These are phyloP conservation scores for Epinotia ramella DNA, from an alignment of 2,888 invertebrate species.

Conservation along the genomic window DNA sequence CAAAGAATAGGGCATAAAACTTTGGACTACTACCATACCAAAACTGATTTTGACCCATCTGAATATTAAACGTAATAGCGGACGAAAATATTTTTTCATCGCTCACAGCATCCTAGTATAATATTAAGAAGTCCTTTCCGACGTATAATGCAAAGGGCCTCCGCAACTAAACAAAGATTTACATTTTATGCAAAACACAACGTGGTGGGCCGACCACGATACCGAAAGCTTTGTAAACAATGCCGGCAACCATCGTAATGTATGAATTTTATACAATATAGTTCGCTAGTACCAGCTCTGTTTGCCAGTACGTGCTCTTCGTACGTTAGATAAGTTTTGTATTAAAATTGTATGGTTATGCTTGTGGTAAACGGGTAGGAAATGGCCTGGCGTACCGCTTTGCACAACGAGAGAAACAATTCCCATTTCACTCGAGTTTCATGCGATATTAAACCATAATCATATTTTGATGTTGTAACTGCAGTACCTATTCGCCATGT, in stretches of 20 bases:
- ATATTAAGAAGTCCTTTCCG: constrained; percentile 34
- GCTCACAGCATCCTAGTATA: constrained; percentile 12
- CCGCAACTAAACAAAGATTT: constrained; percentile 40
- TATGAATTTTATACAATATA: constrained; percentile 39
- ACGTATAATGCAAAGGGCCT: constrained; percentile 33
- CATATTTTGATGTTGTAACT: constrained; percentile 10
- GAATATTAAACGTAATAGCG: not conserved
- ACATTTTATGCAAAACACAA: constrained; percentile 42
- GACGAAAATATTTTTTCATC: not conserved
- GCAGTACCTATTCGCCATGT: not conserved
- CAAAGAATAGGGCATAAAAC: too few relatives aligned
- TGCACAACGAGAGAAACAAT: constrained; percentile 29
- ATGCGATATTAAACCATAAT: constrained; percentile 32
- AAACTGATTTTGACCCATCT: not conserved
- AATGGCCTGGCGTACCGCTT: constrained; percentile 12
- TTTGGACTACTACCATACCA: too few relatives aligned
- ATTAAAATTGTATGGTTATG: constrained; percentile 42
- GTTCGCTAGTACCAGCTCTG: constrained; percentile 13
- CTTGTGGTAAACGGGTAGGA: constrained; percentile 32
- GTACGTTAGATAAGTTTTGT: constrained; percentile 40
- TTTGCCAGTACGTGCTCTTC: constrained; percentile 36
- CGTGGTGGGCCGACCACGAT: constrained; percentile 26
- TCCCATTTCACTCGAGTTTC: constrained; percentile 28
- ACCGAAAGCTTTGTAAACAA: constrained; percentile 35
- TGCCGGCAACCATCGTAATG: constrained; percentile 27